Base-by-base conservation (phyloP, 2,888 invertebrate species). In the Lasioglossum lativentre region DNA sequence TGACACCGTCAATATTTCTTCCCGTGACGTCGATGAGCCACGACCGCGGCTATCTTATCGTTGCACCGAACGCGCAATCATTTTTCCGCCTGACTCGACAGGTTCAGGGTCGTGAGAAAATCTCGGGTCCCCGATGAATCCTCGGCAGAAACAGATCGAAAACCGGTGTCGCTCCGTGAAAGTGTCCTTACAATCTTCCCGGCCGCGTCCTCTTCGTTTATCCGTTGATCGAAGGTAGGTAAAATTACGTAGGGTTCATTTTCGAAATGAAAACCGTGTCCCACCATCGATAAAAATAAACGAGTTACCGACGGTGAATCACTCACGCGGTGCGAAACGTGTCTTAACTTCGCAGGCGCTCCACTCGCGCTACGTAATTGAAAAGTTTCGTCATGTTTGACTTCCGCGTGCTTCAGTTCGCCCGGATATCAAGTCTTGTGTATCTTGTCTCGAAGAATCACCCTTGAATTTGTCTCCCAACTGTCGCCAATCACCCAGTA, bases 21-120 rank as follows among this genome's bases (percentile, higher is more conserved):
- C 42, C 27, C 23, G 14, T 14, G 16, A 34, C 38, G 75, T 81
- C 42, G 27, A 34, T 12, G 70, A 63, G 30, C 38, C 63, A 27
- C 45, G 4, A 12, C 68, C 45, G n/a, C 12, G 27, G 75, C 75
- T 81, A 83, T 83, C 72, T 76, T 81, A 83, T 83, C 76, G 14
- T 30, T 14, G 8, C 30, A 42, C 63, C 59, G 30, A 80, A 71
- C 75, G 40, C 14, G 52, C 56, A 19, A 66, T 81, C 81, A 77
- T 77, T 81, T 81, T 77, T 66, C 45, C 45, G 27, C 16, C 66
- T 59, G 59, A 59, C 52, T 76, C 30, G 63, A 63, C 81, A 72
- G 40, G 47, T 81, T 81, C 81, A 77, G 77, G 77, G 77, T 63
- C 34, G 72, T 72, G 81, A 73, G 81, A 81, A 75, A 71, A 40